Base-by-base conservation (phyloP, 2,797 vertebrate species). In the Takifugu rubripes region DNA sequence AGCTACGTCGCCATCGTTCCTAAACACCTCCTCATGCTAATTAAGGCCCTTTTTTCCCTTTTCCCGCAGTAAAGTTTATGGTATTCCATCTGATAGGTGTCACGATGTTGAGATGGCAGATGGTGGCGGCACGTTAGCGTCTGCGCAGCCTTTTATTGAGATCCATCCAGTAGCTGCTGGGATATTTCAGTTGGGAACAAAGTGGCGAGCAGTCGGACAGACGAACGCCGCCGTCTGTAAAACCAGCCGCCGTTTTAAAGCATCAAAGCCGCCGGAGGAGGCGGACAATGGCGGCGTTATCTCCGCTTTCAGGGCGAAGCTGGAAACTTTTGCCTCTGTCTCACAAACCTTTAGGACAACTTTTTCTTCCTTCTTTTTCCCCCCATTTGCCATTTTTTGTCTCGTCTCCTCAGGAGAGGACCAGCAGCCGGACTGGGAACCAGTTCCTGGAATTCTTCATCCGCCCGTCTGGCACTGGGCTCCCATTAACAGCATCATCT, bases 341-440 rank as follows among this genome's bases (percentile, higher is more conserved):
- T 21, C 21, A 21, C 21, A 21, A 21, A 21, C 21, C 21, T 21
- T 21, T 1, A 21, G 21, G 21, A 21, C 21, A 21, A 21, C 21
- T 21, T 21, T 21, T 21, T 21, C 21, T 21, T 21, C 21, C 21
- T 21, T 21, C 21, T 21, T 21, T 21, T 21, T 21, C 21, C 21
- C 21, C 21, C 21, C 21, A 21, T 21, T 21, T 21, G 21, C 21
- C 21, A 21, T 21, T 21, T 21, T 21, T 53, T 36, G n/a, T 7
- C 60, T 57, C 48, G 56, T 55, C 58, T 68, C 64, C 76, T 66
- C 59, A 25, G 69, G 45, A 59, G 65, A 70, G 78, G 79, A 79
- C 78, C 76, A 77, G 73, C 76, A 81, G 76, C 82, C 56, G 54
- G 64, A 27, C 12, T 71, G 78, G 78, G 79, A 81, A 73, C 49